These are phyloP conservation scores for Cataglyphis rosenhaueri DNA, from an alignment of 2,888 invertebrate genomes.

Conservation along the genomic window DNA sequence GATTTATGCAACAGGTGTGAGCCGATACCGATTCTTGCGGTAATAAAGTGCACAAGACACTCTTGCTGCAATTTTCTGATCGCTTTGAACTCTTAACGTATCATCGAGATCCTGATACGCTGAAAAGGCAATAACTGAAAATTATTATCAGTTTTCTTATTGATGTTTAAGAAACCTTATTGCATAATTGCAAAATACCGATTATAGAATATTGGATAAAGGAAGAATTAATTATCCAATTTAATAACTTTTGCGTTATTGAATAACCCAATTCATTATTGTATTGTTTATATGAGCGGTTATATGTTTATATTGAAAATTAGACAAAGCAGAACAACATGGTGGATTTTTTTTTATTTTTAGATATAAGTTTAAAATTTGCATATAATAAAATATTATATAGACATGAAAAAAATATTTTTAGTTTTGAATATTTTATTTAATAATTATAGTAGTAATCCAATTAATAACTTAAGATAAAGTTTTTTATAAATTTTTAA, in stretches of 20 bases:
- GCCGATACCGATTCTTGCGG: constrained; percentile 60
- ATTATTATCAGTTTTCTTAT: not conserved
- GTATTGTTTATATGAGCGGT: not conserved
- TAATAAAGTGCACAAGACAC: constrained; percentile 68
- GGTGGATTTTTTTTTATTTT: not conserved
- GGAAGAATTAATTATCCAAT: constrained; percentile 6
- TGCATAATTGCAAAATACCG: not conserved
- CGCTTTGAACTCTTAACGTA: constrained; percentile 48
- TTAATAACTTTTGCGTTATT: not conserved
- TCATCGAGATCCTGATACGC: constrained; percentile 21
- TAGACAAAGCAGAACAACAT: not conserved
- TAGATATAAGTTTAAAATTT: not conserved
- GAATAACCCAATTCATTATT: not conserved
- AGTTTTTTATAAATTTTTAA: not conserved
- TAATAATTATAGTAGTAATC: not conserved
- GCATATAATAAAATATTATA: not conserved
- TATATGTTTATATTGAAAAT: not conserved
- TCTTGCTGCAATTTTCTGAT: constrained; percentile 62
- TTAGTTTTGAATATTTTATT: not conserved
- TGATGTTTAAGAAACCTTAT: not conserved
- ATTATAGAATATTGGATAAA: constrained; percentile 9
- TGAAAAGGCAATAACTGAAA: constrained; percentile 3
- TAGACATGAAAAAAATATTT: not conserved
- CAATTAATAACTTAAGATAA: too few relatives aligned
- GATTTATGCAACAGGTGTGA: constrained; percentile 79